phyloP scores from a whole-genome alignment of 2,113 vertebrate genomes.

The Ramphastos sulfuratus region DNA sequence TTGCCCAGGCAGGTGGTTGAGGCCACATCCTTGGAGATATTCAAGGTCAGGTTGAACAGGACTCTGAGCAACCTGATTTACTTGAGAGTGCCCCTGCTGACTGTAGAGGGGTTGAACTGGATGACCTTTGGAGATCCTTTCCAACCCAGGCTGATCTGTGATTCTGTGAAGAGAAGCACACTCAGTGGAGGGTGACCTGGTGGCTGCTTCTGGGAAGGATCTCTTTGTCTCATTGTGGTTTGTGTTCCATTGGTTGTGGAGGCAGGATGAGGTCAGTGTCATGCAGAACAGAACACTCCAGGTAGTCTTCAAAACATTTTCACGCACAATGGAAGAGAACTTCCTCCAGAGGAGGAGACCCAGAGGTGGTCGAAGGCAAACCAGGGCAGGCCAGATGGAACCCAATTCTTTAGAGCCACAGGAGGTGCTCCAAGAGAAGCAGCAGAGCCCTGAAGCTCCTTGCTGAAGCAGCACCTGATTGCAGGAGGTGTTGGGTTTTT shows the following conservation, averaged over 20 bases:
- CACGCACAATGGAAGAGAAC: not conserved
- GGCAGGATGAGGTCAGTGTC: not conserved
- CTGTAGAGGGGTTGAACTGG: no score
- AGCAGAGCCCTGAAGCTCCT: not conserved
- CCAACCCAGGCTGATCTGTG: no score
- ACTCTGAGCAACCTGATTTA: no score
- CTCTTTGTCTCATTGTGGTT: rapidly evolving
- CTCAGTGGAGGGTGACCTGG: not conserved
- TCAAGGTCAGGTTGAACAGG: no score
- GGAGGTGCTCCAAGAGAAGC: not conserved
- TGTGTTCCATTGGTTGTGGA: rapidly evolving
- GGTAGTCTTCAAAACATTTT: not conserved
- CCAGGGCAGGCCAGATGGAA: not conserved
- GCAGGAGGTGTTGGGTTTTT: not conserved
- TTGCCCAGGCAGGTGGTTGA: no score
- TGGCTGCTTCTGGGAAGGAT: not conserved
- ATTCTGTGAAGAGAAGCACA: not conserved
- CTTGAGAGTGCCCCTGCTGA: no score
- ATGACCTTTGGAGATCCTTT: no score
- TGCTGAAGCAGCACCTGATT: not conserved
- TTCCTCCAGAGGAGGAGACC: not conserved
- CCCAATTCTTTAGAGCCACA: not conserved
- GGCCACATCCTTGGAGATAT: no score
- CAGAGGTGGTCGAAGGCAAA: not conserved
- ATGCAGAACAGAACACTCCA: not conserved